A percentile compares a stretch with the other conserved stretches of the same genome.
Evolutionary conservation across 2,888 invertebrate species (phyloP).

Genomic region (Heterodera filipjevi): DNA sequence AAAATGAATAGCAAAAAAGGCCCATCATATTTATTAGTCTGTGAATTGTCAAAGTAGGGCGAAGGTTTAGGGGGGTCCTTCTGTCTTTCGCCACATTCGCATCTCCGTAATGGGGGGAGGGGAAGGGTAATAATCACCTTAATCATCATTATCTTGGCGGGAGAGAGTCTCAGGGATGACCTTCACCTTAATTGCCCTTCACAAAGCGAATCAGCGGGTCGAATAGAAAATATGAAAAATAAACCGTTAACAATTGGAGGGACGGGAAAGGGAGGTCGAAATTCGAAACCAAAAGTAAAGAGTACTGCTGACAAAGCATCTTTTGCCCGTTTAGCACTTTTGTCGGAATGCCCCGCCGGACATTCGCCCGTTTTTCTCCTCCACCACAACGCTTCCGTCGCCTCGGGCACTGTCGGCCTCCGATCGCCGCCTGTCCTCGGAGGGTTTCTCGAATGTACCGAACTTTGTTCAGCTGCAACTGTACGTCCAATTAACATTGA

Average conservation of each 20-base stretch:
- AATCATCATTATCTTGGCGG: not conserved
- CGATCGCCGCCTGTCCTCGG: slow-evolving; percentile 52
- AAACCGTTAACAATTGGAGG: slow-evolving; percentile 8
- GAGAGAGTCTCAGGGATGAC: not conserved
- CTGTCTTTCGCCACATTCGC: not conserved
- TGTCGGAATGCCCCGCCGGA: slow-evolving; percentile 45
- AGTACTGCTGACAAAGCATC: not conserved
- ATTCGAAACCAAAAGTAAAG: not conserved
- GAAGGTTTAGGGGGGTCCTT: not conserved
- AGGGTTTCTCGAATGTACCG: slow-evolving; percentile 59
- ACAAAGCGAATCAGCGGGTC: not conserved
- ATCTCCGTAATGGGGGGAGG: too few relatives aligned
- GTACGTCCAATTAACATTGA: slow-evolving; percentile 39
- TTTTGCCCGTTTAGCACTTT: slow-evolving; percentile 47
- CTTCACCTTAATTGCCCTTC: slow-evolving; percentile 6
- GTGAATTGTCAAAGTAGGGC: not conserved
- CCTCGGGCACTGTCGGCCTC: slow-evolving; percentile 41
- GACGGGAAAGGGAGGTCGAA: not conserved
- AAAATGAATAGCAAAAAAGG: too few relatives aligned
- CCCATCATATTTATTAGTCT: not conserved
- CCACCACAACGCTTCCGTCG: slow-evolving; percentile 60
- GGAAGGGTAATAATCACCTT: not conserved
- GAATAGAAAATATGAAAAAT: not conserved
- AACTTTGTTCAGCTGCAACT: slow-evolving; percentile 55
- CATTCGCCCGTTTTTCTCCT: slow-evolving; percentile 59